Conservation (phyloP, 2,888 invertebrate species). For the Andrena flavipes region DNA sequence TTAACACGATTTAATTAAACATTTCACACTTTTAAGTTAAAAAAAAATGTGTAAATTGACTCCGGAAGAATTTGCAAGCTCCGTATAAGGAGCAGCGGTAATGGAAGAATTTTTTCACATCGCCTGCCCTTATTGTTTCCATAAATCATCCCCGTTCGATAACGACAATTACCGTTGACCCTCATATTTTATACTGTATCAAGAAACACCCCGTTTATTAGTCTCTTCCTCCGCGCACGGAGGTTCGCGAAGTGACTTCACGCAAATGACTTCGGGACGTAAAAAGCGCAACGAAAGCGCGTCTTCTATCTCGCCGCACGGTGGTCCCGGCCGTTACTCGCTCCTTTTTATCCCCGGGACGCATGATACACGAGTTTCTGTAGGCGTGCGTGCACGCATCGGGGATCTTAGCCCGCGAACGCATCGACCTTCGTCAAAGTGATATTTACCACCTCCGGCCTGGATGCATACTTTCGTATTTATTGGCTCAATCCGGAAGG, state of each 20-base stretch:
- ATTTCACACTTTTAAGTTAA: too few relatives aligned
- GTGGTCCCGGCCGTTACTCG: conserved; percentile 71
- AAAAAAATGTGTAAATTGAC: too few relatives aligned
- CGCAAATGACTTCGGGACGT: conserved; percentile 57
- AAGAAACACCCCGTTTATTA: conserved; percentile 14
- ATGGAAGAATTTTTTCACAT: too few relatives aligned
- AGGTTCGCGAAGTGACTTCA: conserved; percentile 17
- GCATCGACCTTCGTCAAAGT: conserved; percentile 67
- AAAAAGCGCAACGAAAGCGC: conserved; percentile 60
- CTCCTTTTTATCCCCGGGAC: conserved; percentile 53
- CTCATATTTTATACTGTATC: neutral
- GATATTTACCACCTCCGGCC: conserved; percentile 57
- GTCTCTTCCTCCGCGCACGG: conserved; percentile 27
- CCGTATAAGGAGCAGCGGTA: too few relatives aligned
- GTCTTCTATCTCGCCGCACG: conserved; percentile 70
- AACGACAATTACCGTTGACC: conserved; percentile 8
- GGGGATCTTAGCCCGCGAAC: conserved; percentile 25
- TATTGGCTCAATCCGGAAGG: conserved; percentile 72
- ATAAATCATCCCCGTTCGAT: neutral
- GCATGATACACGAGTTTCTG: conserved; percentile 29
- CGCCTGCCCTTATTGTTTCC: too few relatives aligned
- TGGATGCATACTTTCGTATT: conserved; percentile 70
- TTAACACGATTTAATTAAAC: too few relatives aligned
- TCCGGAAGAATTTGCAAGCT: too few relatives aligned
- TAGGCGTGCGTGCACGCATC: conserved; percentile 23